Conservation (phyloP, 2,113 vertebrate genomes). For the Anser brachyrhynchus region DNA sequence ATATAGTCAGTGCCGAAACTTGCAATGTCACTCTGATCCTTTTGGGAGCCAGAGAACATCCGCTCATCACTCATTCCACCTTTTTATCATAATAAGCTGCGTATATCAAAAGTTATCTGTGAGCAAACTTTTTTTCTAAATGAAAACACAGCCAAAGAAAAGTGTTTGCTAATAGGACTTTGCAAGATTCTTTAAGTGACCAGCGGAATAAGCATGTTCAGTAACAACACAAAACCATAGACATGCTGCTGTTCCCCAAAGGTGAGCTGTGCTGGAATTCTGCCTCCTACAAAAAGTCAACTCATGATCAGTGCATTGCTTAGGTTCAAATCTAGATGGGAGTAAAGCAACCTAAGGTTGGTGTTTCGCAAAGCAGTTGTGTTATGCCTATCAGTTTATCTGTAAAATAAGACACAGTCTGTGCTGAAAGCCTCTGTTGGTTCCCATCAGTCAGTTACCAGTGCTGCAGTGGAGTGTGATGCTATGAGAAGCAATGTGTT, state of each 20-base stretch:
- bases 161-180: background rate
- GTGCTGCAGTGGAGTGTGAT: background rate
- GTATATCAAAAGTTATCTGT: background rate
- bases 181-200: background rate
- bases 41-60: constrained; percentile 9
- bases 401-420: background rate
- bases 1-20: background rate
- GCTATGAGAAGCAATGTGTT: background rate
- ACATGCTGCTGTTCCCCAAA: background rate
- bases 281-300: background rate
- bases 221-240: background rate
- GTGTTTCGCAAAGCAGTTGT: background rate
- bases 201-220: constrained; percentile 4
- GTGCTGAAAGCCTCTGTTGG: background rate
- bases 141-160: background rate
- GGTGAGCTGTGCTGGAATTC: background rate
- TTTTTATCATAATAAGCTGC: background rate
- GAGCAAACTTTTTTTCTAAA: background rate
- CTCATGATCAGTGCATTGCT: background rate
- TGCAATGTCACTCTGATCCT: constrained; percentile 39
- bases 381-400: background rate
- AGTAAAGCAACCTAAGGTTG: background rate
- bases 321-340: background rate
- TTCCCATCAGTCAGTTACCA: background rate
- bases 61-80: constrained; percentile 22